A percentile compares a stretch with the other conserved stretches of the same genome.
phyloP scores from a whole-genome alignment of 2,113 vertebrate species.

The Anthoscopus minutus region DNA sequence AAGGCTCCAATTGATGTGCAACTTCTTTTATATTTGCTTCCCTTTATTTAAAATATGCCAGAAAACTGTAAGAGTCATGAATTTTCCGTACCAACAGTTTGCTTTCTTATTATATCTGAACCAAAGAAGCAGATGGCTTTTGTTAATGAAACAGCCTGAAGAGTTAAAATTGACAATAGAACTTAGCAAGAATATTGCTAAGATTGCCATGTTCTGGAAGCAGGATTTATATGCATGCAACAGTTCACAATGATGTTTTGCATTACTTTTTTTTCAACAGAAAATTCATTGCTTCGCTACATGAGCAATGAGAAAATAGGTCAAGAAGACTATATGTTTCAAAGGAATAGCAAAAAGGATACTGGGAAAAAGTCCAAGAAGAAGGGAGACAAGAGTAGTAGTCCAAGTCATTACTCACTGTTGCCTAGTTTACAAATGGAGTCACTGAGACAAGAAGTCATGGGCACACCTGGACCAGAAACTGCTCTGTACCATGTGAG shows the following conservation, averaged over 20 bases:
- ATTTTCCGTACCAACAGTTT: background rate
- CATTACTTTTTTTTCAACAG: constrained; percentile 69
- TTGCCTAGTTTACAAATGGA: constrained; percentile 91
- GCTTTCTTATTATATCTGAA: background rate
- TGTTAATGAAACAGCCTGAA: background rate
- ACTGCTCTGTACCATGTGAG: constrained; percentile 90
- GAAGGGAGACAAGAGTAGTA: constrained; percentile 91
- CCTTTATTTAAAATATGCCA: background rate
- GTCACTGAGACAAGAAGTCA: constrained; percentile 83
- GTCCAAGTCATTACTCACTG: constrained; percentile 90
- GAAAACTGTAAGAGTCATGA: background rate
- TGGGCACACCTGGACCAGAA: constrained; percentile 88
- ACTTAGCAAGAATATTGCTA: background rate
- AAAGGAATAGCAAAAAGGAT: constrained; percentile 88
- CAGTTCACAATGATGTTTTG: constrained; percentile 33
- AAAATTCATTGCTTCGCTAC: constrained; percentile 89
- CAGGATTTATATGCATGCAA: background rate
- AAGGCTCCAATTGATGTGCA: background rate
- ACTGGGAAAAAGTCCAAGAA: constrained; percentile 92
- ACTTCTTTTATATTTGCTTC: background rate
- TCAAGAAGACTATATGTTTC: constrained; percentile 89
- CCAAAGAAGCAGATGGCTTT: background rate
- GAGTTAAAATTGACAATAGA: constrained; percentile 6
- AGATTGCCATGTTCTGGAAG: background rate
- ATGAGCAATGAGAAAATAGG: constrained; percentile 90